Conservation (phyloP, 2,797 vertebrate genomes). For the Peromyscus melanophrys region DNA sequence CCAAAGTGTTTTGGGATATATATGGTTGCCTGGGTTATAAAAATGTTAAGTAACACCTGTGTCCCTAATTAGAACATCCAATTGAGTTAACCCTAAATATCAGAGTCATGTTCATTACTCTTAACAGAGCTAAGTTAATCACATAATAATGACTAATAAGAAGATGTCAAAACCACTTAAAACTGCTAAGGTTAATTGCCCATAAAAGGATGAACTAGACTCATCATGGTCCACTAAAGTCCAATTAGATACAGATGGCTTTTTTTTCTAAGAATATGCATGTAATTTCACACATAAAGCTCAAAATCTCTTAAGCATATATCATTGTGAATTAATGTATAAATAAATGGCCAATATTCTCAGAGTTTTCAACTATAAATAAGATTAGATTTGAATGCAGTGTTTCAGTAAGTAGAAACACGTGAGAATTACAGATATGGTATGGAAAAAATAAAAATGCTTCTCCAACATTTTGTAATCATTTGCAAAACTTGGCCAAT, state of each 20-base stretch:
- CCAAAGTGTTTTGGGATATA: conserved; percentile 56
- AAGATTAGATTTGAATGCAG: background rate
- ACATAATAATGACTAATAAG: conserved; percentile 74
- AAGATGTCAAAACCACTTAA: conserved; percentile 72
- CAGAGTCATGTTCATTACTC: conserved; percentile 55
- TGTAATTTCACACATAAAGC: background rate
- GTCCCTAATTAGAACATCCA: conserved; percentile 54
- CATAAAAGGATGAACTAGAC: conserved; percentile 41
- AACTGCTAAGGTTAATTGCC: conserved; percentile 68
- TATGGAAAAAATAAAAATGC: background rate
- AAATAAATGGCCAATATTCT: background rate
- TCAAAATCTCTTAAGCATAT: background rate
- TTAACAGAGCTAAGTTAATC: conserved; percentile 69
- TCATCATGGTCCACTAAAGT: conserved; percentile 28
- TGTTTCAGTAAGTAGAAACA: background rate
- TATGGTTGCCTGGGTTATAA: conserved; percentile 54
- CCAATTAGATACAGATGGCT: conserved; percentile 23
- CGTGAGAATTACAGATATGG: background rate
- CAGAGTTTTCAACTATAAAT: background rate
- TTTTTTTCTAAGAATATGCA: background rate
- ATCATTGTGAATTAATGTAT: background rate
- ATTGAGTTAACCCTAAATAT: conserved; percentile 66
- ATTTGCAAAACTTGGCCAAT: background rate
- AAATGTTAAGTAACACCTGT: conserved; percentile 57
- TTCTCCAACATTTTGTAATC: background rate